Base-by-base conservation (phyloP, 1,140 invertebrate species). In the Neoseiulus cucumeris region DNA sequence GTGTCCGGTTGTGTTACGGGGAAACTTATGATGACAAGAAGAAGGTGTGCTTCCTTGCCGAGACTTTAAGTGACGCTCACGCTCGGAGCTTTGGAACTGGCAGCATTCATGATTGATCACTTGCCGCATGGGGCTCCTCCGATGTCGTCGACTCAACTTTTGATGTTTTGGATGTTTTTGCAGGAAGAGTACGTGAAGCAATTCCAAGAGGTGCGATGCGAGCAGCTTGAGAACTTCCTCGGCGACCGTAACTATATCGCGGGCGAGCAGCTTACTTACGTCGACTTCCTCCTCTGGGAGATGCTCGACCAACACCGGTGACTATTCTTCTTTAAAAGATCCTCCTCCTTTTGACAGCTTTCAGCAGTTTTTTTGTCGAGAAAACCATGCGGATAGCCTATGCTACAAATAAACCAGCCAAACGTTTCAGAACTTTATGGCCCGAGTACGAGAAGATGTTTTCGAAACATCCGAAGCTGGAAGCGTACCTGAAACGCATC, bases 221-320 rank as follows among this genome's bases (percentile, higher is more conserved):
- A 25, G 2, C 51, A 59, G 51, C 22, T 59, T 12, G 51, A 59
- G 51, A 25, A 25, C 0, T 79, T 74, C 68, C 69, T 81, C 29
- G 78, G 75, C 1, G 70, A 75, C 22, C 72, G 72, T 7, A 68
- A 73, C 12, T 81, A 71, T 67, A 74, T 80, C 68, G 73, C 73
- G 33, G 79, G 79, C n/a, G 72, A 79, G 4, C 73, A 75, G 20
- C 75, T 79, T 5, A 77, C 76, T 1, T 79, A 76, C 68, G 75
- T 76, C 6, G 80, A 81, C 67, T 81, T 81, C 68, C 69, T 76
- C 42, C 67, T 79, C 30, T 80, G 79, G 70, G 80, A 81, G 65
- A 68, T 75, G 7, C 68, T 81, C 25, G 78, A 80, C 68, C 73
- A 75, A 33, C 73, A 76, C 39, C 64, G 69, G n/a, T 65, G 74